Base-by-base conservation (phyloP, 2,797 vertebrate species). In the Clamator glandarius region DNA sequence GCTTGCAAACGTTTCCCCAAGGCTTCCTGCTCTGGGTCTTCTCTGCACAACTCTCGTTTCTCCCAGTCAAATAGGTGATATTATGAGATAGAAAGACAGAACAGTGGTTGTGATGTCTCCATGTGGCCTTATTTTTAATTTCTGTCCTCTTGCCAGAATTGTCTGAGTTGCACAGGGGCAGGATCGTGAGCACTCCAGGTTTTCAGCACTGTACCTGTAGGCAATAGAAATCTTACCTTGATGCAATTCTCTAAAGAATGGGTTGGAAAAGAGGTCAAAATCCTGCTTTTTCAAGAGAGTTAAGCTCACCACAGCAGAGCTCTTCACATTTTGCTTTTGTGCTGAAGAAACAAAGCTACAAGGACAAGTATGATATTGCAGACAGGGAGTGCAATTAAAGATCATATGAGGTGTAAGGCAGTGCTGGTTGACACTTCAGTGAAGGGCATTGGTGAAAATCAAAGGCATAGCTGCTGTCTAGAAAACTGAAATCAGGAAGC, bases 61-160 rank as follows among this genome's bases (percentile, higher is more conserved):
- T 84, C 64, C 12, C 21, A 63, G 29, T 9, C 11, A 46, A 51
- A 54, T 44, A 57, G 26, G 36, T 61, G 10, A 19, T 33, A 6
- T 18, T 39, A 26, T 28, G 44, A 74, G 57, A 10, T 6, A 44
- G 15, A 87, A 12, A 3, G 57, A 12, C 6, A 44, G 15, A 87
- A 11, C 4, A 52, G 29, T 1, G 2, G 2, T 54, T 87, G 35
- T 0, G 1, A 13, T 35, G 2, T 48, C 21, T 83, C 35, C 0
- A 3, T 20, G 13, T 28, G 39, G 7, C 6, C 85, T 90, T 58
- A n/a, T 19, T 25, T 66, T 26, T 13, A 33, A 33, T 46, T 31
- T 78, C 33, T 14, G 4, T 19, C 5, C 4, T 2, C 2, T 41
- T 8, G 15, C 59, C 24, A 35, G 36, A 59, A 61, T 1, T 9